Evolutionary conservation across 2,888 invertebrate genomes (phyloP).

Genomic region (Nomada hirtipes): DNA sequence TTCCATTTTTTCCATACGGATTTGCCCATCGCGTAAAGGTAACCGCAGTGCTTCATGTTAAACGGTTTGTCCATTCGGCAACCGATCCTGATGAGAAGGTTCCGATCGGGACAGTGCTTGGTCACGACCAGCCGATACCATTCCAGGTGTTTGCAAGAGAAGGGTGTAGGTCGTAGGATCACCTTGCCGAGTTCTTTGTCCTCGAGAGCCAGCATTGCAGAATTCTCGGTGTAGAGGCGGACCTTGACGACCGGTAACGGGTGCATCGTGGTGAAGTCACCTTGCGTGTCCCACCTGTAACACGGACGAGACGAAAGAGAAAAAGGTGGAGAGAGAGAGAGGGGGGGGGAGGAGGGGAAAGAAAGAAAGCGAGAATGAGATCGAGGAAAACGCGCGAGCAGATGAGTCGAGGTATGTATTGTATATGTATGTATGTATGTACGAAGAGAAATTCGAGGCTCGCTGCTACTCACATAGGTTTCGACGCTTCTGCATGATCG

Average conservation of each 20-base stretch:
- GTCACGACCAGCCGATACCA: constrained; percentile 99
- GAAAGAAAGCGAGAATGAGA: neutral
- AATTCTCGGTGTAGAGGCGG: constrained; percentile 98
- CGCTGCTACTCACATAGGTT: constrained; percentile 93
- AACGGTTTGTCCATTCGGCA: constrained; percentile 99
- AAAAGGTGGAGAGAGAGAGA: neutral
- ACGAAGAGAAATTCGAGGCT: neutral
- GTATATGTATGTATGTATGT: no score
- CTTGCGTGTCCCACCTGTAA: constrained; percentile 99
- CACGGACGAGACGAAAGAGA: constrained; percentile 6
- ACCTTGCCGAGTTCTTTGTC: constrained; percentile 99
- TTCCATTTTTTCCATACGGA: constrained; percentile 99
- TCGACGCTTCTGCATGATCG: constrained; percentile 99
- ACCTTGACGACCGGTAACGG: constrained; percentile 99
- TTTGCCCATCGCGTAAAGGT: constrained; percentile 97
- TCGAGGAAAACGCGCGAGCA: neutral
- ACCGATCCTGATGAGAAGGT: constrained; percentile 98
- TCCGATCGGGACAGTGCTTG: constrained; percentile 97
- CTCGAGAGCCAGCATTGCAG: constrained; percentile 98
- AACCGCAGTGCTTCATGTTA: constrained; percentile 99
- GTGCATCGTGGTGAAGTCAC: constrained; percentile 99
- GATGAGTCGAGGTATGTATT: neutral
- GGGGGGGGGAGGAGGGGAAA: constrained; percentile 10
- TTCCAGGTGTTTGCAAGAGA: constrained; percentile 96
- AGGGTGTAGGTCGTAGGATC: constrained; percentile 93